These are phyloP conservation scores for Indicator maculatus DNA, from an alignment of 2,113 vertebrate species.

Conservation along the genomic window DNA sequence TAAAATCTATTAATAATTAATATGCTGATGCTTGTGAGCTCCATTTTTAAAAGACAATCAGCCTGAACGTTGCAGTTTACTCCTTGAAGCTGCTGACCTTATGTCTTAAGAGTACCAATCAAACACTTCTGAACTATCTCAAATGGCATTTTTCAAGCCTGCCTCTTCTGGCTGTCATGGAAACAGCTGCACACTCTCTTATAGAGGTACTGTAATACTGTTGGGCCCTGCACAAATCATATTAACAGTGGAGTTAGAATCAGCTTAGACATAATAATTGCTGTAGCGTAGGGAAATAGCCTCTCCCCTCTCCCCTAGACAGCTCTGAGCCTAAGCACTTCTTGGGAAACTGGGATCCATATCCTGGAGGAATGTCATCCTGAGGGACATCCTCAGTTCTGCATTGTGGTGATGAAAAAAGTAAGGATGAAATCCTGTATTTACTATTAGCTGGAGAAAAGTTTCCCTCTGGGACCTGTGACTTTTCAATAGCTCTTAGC, in stretches of 20 bases:
- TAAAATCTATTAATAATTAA: background rate
- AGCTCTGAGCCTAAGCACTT: background rate
- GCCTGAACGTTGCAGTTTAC: background rate
- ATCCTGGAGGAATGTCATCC: background rate
- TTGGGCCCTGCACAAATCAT: background rate
- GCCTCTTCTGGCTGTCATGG: constrained; percentile 1
- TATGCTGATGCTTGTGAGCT: background rate
- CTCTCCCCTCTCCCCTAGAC: background rate
- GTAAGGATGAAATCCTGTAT: background rate
- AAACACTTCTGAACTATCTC: constrained; percentile 21
- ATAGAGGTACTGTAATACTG: background rate
- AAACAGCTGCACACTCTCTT: background rate
- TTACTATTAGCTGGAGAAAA: background rate
- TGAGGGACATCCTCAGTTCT: background rate
- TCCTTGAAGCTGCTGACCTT: constrained; percentile 26
- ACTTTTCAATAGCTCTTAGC: background rate
- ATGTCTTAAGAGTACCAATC: background rate
- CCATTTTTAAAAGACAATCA: background rate
- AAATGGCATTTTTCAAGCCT: background rate
- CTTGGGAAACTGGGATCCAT: background rate
- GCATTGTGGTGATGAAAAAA: background rate
- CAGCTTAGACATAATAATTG: background rate
- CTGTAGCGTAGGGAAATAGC: constrained; percentile 15
- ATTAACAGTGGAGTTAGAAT: constrained; percentile 27
- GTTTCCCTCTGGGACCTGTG: background rate